Evolutionary conservation across 2,888 invertebrate species (phyloP).

Genomic region (Epinotia bilunana): DNA sequence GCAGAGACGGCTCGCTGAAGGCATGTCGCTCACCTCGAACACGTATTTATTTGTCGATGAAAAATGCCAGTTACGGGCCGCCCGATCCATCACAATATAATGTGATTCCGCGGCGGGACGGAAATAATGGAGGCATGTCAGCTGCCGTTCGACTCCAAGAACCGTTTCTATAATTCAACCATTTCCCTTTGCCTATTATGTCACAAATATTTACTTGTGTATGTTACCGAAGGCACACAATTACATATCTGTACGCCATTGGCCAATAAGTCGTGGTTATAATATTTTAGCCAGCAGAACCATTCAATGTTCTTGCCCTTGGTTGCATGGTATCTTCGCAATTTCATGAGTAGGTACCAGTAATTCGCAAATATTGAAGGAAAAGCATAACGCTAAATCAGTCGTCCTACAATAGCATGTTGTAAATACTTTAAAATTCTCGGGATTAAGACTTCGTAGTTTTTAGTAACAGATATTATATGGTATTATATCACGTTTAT

Average conservation of each 20-base stretch:
- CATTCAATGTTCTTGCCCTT: neutral
- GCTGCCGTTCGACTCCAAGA: slow-evolving; percentile 3
- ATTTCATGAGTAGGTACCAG: no score
- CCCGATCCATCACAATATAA: slow-evolving; percentile 28
- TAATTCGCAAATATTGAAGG: no score
- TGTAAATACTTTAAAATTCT: no score
- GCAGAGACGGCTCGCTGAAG: neutral
- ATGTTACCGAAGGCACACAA: neutral
- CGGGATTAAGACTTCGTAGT: no score
- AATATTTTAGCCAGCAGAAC: neutral
- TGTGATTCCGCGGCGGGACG: neutral
- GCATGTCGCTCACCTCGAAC: neutral
- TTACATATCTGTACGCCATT: neutral
- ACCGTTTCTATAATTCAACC: neutral
- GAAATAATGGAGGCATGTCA: slow-evolving; percentile 11
- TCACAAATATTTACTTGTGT: neutral
- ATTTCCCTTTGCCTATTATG: neutral
- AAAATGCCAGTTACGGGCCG: slow-evolving; percentile 22
- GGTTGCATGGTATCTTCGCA: neutral
- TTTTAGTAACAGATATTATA: no score
- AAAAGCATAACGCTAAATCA: no score
- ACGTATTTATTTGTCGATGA: slow-evolving; percentile 4
- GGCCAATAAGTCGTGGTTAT: no score
- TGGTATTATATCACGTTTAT: no score
- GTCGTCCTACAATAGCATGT: no score